Base-by-base conservation (phyloP, 2,888 invertebrate species). In the Rotaria macrura region DNA sequence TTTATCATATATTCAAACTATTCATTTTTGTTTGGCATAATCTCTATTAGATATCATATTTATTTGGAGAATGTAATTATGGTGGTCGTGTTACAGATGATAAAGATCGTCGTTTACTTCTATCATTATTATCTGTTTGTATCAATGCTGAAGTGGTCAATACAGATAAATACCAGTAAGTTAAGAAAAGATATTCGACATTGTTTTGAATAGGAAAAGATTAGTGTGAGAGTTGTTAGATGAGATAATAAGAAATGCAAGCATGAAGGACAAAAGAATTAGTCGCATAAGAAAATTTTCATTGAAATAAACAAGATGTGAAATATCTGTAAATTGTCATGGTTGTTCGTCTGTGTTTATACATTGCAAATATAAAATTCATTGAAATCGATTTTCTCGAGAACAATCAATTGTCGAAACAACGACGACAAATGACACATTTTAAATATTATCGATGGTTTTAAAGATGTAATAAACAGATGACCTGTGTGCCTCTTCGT, bases 31-130 rank as follows among this genome's bases (percentile, higher is more conserved):
- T 23, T 49, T 6, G 17, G 4, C 7, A 25, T 29, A 12, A 7
- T 85, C 17, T 38, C 4, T 25, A 14, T 79, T 79, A 43, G 79
- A 79, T 79, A 25, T 43, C 88, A 12, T 43, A 43, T 79, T 43
- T 79, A 25, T 43, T 79, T 43, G 91, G 91, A 52, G 91, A 92
- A 88, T 91, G 91, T 88, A 92, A 92, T 89, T 92, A 92, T 88
- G 92, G 92, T 74, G 92, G 92, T 29, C 89, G 91, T 87, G 91
- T 92, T 25, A 92, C 92, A 23, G 92, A 92, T 87, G 92, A 92
- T 88, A 91, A 91, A 88, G 92, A 92, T 88, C 88, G 91, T 79
- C 89, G 91, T 65, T 90, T 92, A 47, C 89, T 92, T 23, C 88
- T 89, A 85, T 91, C 91, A 7, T 88, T 92, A 7, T 89, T 92